Evolutionary conservation across 2,113 vertebrate species (phyloP).

Genomic region (Corydoras maculifer): DNA sequence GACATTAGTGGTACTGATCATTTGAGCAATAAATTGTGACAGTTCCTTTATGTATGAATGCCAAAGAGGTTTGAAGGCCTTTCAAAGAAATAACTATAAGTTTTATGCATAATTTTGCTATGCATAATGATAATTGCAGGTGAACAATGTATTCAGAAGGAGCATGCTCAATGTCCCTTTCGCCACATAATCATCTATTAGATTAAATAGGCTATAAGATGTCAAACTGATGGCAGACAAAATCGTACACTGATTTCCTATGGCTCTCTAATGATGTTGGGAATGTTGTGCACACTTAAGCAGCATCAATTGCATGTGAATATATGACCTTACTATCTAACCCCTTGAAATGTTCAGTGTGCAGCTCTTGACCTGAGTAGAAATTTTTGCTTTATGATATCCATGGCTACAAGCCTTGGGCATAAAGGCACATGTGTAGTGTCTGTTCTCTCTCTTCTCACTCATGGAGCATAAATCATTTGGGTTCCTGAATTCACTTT

Average conservation of each 20-base stretch:
- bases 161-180: conserved; percentile 59
- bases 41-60: conserved; percentile 41
- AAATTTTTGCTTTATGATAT: conserved; percentile 70
- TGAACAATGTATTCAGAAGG: conserved; percentile 37
- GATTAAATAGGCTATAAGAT: conserved; percentile 54
- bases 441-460: conserved; percentile 48
- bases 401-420: conserved; percentile 44
- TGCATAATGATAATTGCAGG: conserved; percentile 51
- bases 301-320: conserved; percentile 57
- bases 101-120: conserved; percentile 48
- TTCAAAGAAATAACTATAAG: conserved; percentile 33
- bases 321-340: conserved; percentile 63
- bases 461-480: conserved; percentile 55
- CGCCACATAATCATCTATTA: conserved; percentile 63
- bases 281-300: conserved; percentile 46
- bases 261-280: conserved; percentile 63
- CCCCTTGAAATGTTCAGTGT: conserved; percentile 52
- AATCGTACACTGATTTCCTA: conserved; percentile 59
- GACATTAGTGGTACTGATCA: conserved; percentile 30
- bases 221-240: conserved; percentile 57
- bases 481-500: conserved; percentile 45
- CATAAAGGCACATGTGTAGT: conserved; percentile 59
- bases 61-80: conserved; percentile 52
- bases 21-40: conserved; percentile 38
- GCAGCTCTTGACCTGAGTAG: conserved; percentile 59